Evolutionary conservation across 2,888 invertebrate species (phyloP), one percentile per base, ranked within the genome.

Genomic region (Lasioglossum lativentre): DNA sequence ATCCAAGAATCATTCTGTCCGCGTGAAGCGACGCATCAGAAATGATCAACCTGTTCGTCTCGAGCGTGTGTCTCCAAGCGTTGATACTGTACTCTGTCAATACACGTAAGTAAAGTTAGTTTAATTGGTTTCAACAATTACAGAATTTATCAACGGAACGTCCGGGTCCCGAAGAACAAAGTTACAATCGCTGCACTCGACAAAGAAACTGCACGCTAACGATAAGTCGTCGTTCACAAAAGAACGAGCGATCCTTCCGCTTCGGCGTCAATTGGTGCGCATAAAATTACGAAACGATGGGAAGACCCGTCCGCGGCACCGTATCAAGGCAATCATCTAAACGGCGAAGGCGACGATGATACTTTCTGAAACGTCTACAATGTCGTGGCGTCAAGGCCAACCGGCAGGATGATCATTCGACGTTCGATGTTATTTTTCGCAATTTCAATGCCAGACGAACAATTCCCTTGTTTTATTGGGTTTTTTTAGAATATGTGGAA

Each of bases 31-130:
- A 73, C 71, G 23, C 6, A 34, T 12, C 14, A 23, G 78, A 70
- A 40, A 89, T 90, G 90, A 42, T 63, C 23, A 70, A 40, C 6
- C 72, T 56, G 14, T 30, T 30, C 19, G 6, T 59, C 4, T 14
- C 70, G 6, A 10, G 23, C 72, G 23, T 75, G 12, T 14, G 88
- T 19, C 59, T 87, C 27, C 42, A 89, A 77, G 34, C 75, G 14
- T 47, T 86, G 42, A 34, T 83, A 70, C 40, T 89, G 30, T 30
- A 47, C 27, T 38, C 42, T 27, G 82, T 76, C 38, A 10, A 83
- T 77, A 90, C 90, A 14, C 93, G 93, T 93, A 88, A 90, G 93
- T 92, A 87, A 38, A 79, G 34, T 27, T 27, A 16, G 6, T 23
- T 8, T 10, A 8, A 23, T 23, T 23, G 6, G 40, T n/a, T 72